phyloP scores from a whole-genome alignment of 2,797 vertebrate genomes.

The Crocidura indochinensis region DNA sequence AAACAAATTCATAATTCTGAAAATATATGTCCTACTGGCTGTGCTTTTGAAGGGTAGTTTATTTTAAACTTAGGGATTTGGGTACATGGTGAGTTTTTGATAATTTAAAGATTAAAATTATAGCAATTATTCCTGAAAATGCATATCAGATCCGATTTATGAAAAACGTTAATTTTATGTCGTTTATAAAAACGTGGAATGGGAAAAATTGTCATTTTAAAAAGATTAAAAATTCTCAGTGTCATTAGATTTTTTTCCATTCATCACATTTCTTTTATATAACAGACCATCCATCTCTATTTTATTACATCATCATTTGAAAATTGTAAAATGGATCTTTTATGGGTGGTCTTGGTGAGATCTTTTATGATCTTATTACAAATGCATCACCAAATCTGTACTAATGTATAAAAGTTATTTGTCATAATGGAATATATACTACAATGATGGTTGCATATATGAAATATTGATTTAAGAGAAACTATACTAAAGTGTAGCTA shows the following conservation, averaged over 20 bases:
- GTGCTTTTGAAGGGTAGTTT: constrained; percentile 61
- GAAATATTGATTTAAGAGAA: background rate
- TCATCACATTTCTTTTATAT: constrained; percentile 31
- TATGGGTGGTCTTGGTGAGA: too few relatives aligned
- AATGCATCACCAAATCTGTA: background rate
- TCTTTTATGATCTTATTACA: background rate
- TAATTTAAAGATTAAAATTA: constrained; percentile 53
- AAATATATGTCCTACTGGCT: constrained; percentile 69
- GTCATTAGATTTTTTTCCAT: background rate
- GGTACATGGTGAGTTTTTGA: constrained; percentile 49
- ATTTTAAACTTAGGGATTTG: constrained; percentile 26
- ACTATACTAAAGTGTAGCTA: background rate
- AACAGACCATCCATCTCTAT: background rate
- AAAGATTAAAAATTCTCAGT: constrained; percentile 21
- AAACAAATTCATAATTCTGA: constrained; percentile 77
- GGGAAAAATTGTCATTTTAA: background rate
- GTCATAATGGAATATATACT: background rate
- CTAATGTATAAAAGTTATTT: background rate
- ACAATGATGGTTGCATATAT: background rate
- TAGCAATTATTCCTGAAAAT: constrained; percentile 32
- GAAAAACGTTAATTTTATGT: constrained; percentile 46
- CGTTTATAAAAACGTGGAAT: constrained; percentile 8
- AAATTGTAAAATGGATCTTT: background rate
- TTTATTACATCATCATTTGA: constrained; percentile 9
- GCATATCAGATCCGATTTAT: constrained; percentile 41